phyloP scores from a whole-genome alignment of 2,113 vertebrate genomes.

The Galemys pyrenaicus region DNA sequence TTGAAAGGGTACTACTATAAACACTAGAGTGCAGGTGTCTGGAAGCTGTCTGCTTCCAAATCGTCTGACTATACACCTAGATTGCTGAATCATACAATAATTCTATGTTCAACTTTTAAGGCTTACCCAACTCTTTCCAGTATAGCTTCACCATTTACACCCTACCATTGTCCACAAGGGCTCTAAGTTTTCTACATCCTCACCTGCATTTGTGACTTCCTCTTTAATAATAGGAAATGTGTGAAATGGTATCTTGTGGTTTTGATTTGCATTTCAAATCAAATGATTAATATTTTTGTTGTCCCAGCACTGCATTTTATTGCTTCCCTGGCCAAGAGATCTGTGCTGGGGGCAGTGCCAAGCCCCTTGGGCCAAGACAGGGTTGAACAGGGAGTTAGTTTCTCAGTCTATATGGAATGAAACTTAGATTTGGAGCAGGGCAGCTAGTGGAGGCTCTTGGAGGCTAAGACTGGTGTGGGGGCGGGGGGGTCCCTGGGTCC shows the following conservation, averaged over 20 bases:
- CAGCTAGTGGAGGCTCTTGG: no score
- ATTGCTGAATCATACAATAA: no score
- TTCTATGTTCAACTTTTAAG: not conserved
- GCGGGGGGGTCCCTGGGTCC: no score
- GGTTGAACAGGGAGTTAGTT: no score
- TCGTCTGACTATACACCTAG: not conserved
- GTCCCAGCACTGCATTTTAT: not conserved
- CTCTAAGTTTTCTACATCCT: not conserved
- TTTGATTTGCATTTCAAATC: not conserved
- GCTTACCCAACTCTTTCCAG: no score
- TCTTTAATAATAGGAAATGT: no score
- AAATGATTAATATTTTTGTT: not conserved
- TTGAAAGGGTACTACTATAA: not conserved
- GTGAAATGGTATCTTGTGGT: not conserved
- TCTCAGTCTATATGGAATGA: not conserved
- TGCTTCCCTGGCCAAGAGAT: not conserved
- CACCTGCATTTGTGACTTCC: no score
- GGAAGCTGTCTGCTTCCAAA: not conserved
- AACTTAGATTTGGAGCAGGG: not conserved
- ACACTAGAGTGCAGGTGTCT: not conserved
- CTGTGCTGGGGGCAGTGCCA: not conserved
- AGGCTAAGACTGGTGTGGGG: not conserved
- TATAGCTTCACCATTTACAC: not conserved
- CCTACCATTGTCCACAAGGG: not conserved
- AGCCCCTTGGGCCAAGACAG: not conserved